Conservation (phyloP, 2,888 invertebrate genomes). For the Gastracanthus pulcherrimus region DNA sequence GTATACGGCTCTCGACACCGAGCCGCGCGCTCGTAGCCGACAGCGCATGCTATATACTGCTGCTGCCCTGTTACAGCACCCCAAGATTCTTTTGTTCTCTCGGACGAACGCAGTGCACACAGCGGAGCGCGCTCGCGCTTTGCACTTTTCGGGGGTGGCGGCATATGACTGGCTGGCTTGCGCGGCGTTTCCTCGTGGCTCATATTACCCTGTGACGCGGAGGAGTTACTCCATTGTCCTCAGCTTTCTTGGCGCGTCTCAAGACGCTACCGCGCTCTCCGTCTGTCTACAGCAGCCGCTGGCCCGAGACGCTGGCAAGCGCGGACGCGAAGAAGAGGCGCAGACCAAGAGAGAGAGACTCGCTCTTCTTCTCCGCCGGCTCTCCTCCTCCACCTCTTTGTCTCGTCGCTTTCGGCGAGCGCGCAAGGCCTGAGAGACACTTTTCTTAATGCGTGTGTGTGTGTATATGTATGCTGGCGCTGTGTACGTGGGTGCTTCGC, state of each 20-base stretch:
- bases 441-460: too few relatives aligned
- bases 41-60: too few relatives aligned
- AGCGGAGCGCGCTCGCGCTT: too few relatives aligned
- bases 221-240: constrained; percentile 77
- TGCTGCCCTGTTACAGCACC: constrained; percentile 74
- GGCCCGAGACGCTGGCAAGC: too few relatives aligned
- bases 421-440: not conserved
- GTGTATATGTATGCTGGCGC: too few relatives aligned
- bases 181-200: constrained; percentile 67
- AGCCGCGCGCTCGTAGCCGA: too few relatives aligned
- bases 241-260: constrained; percentile 72
- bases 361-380: not conserved
- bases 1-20: not conserved
- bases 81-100: constrained; percentile 75
- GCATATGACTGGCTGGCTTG: constrained; percentile 51
- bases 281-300: constrained; percentile 4
- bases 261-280: constrained; percentile 62
- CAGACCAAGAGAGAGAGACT: too few relatives aligned
- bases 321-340: not conserved
- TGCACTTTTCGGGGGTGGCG: constrained; percentile 53
- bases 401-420: not conserved
- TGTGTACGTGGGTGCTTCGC: too few relatives aligned
- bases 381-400: not conserved
- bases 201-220: constrained; percentile 76
- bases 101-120: constrained; percentile 56